These are phyloP conservation scores for Excalfactoria chinensis DNA, from an alignment of 2,113 vertebrate species.

Conservation along the genomic window DNA sequence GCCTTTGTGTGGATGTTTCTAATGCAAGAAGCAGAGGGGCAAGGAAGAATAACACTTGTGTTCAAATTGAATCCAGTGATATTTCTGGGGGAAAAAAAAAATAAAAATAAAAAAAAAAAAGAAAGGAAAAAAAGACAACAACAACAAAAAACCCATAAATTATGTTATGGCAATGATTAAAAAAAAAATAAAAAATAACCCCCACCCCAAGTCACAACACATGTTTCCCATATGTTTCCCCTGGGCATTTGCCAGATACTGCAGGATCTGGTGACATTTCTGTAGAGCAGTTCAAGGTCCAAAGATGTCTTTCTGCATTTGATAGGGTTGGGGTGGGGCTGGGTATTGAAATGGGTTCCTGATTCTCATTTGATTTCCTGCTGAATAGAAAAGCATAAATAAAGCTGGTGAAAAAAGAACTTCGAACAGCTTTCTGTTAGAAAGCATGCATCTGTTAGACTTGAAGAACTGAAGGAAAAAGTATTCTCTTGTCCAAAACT, in stretches of 20 bases:
- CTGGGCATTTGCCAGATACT: slow-evolving; percentile 56
- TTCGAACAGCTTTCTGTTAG: neutral
- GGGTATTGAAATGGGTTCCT: slow-evolving; percentile 28
- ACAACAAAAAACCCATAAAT: neutral
- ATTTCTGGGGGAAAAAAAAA: slow-evolving; percentile 31
- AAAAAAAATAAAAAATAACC: slow-evolving; percentile 71
- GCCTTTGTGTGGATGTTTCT: slow-evolving; percentile 43
- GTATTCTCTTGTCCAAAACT: neutral
- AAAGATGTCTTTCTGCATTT: neutral
- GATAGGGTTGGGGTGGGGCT: neutral
- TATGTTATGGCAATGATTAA: slow-evolving; percentile 69
- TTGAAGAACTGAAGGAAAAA: slow-evolving; percentile 6
- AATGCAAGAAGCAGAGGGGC: slow-evolving; percentile 31
- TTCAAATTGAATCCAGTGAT: slow-evolving; percentile 57
- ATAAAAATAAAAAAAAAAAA: neutral
- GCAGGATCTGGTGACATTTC: slow-evolving; percentile 55
- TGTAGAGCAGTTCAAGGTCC: slow-evolving; percentile 7
- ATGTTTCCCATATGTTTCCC: slow-evolving; percentile 75
- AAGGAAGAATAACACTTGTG: slow-evolving; percentile 61
- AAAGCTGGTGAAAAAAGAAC: slow-evolving; percentile 11
- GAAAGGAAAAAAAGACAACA: neutral
- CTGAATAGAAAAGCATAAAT: slow-evolving; percentile 14
- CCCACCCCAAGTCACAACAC: slow-evolving; percentile 63
- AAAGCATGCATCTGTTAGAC: neutral
- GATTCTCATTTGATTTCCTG: slow-evolving; percentile 29